These are phyloP conservation scores for Heterotis niloticus DNA, from an alignment of 2,113 vertebrate species.

Conservation along the genomic window DNA sequence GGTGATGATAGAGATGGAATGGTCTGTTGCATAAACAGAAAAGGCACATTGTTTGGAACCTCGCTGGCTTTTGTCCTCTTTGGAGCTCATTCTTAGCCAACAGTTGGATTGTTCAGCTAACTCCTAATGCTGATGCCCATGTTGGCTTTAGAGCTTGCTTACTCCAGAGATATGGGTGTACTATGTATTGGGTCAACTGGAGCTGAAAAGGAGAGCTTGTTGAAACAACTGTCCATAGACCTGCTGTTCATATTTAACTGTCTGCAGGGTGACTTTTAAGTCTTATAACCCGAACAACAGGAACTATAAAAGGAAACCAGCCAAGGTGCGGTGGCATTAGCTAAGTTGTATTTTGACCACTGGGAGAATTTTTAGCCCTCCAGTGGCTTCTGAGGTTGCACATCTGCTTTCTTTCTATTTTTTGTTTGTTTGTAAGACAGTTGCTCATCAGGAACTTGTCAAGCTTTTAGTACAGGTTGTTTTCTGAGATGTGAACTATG, in stretches of 20 bases:
- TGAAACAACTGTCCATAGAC: background rate
- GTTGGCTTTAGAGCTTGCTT: constrained; percentile 28
- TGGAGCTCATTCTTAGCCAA: constrained; percentile 37
- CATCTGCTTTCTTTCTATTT: constrained; percentile 17
- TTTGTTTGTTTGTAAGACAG: constrained; percentile 19
- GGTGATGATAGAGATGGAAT: constrained; percentile 4
- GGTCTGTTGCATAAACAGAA: constrained; percentile 38
- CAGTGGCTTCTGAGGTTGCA: constrained; percentile 1
- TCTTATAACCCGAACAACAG: background rate
- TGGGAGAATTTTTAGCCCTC: background rate
- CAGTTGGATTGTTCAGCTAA: constrained; percentile 51
- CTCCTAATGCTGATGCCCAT: constrained; percentile 25
- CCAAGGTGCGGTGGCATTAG: background rate
- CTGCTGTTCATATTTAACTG: background rate
- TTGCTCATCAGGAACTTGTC: background rate
- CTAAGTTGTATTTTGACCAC: background rate
- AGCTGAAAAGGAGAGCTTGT: background rate
- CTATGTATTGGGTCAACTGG: background rate
- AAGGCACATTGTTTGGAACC: constrained; percentile 40
- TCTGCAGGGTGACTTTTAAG: background rate
- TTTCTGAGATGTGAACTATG: constrained; percentile 35
- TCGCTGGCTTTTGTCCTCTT: constrained; percentile 39
- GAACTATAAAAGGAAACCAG: too few species aligned
- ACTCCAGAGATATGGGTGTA: constrained; percentile 20
- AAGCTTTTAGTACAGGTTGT: constrained; percentile 13